Evolutionary conservation across 2,113 vertebrate genomes (phyloP).

Genomic region (Sprattus sprattus): DNA sequence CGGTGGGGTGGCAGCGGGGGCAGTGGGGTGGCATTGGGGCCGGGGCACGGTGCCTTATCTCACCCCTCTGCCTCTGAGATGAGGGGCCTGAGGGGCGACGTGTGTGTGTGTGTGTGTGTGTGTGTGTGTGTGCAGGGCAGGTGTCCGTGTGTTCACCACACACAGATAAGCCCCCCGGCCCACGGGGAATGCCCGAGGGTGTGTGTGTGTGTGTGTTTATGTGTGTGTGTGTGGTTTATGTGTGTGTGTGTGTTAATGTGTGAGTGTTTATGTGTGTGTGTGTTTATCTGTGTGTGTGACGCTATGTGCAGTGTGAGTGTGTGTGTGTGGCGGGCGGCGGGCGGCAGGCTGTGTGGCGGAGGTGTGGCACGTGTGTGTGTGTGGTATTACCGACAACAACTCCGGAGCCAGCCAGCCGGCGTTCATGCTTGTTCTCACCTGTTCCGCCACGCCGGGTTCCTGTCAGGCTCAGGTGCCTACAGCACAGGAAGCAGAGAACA

Average conservation of each 20-base stretch:
- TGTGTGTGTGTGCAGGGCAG: neutral
- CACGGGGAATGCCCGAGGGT: neutral
- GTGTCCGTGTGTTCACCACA: constrained; percentile 28
- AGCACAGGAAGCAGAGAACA: neutral
- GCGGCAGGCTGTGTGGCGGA: too few relatives aligned
- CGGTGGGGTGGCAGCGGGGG: constrained; percentile 57
- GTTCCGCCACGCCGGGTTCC: neutral
- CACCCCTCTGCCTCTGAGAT: constrained; percentile 36
- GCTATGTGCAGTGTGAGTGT: too few relatives aligned
- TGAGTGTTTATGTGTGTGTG: too few relatives aligned
- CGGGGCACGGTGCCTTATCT: constrained; percentile 52
- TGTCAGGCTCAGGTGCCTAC: neutral
- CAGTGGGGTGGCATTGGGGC: constrained; percentile 51
- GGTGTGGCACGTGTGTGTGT: too few relatives aligned
- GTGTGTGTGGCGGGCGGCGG: too few relatives aligned
- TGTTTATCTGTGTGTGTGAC: too few relatives aligned
- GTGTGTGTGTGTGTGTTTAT: too few relatives aligned
- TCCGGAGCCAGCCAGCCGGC: neutral
- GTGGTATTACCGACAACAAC: neutral
- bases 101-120: neutral
- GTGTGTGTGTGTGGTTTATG: too few relatives aligned
- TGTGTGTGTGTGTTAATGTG: too few relatives aligned
- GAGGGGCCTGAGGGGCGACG: constrained; percentile 30
- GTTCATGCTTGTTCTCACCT: neutral
- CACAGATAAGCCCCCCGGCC: constrained; percentile 30